phyloP scores from a whole-genome alignment of 2,888 invertebrate species.

The Harpalus rufipes region DNA sequence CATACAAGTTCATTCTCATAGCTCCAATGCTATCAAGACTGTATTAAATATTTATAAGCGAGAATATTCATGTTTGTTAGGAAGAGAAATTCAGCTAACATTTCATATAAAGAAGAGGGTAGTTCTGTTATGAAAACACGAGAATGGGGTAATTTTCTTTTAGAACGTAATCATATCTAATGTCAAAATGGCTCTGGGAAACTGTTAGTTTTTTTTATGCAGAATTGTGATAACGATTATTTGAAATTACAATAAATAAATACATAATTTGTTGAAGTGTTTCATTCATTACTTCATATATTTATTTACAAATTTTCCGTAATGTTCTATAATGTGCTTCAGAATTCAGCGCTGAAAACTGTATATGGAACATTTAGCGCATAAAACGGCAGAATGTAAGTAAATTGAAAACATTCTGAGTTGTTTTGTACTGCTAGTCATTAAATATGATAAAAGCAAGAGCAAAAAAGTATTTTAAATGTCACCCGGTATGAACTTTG shows the following conservation, averaged over 20 bases:
- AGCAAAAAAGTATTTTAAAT: slow-evolving; percentile 51
- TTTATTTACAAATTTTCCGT: no score
- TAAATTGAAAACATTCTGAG: slow-evolving; percentile 31
- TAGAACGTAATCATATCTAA: background rate
- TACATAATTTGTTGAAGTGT: background rate
- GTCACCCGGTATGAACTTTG: slow-evolving; percentile 53
- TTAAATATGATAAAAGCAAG: slow-evolving; percentile 53
- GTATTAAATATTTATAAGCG: slow-evolving; percentile 65
- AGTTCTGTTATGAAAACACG: slow-evolving; percentile 1
- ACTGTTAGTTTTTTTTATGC: background rate
- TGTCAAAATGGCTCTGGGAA: background rate
- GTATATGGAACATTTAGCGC: background rate
- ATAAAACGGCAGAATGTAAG: slow-evolving; percentile 11
- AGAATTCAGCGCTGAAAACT: no score
- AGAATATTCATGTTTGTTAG: slow-evolving; percentile 64
- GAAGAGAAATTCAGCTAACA: slow-evolving; percentile 39
- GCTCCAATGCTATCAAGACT: slow-evolving; percentile 60
- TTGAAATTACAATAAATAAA: no score
- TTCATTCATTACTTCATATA: background rate
- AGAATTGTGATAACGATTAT: background rate
- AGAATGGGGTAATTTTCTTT: background rate
- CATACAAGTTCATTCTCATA: slow-evolving; percentile 5
- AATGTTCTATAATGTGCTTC: no score
- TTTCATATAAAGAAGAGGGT: background rate
- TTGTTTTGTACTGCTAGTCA: slow-evolving; percentile 37